Base-by-base conservation (phyloP, 2,888 invertebrate species). In the Drosophila subsilvestris region DNA sequence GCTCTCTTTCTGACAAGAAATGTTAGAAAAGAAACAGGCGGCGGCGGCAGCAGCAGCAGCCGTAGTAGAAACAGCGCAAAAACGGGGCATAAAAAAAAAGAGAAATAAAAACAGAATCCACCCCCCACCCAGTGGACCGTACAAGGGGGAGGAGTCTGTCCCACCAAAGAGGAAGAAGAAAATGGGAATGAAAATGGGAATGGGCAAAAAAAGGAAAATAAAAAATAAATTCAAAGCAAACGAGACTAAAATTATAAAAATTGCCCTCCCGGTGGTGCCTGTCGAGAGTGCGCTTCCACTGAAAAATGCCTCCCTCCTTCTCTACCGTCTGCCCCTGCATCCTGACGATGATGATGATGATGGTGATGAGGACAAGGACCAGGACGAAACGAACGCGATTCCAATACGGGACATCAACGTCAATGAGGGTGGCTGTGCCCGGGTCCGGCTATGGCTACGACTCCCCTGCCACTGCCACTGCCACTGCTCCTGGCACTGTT, bases 171-270 rank as follows among this genome's bases (percentile, higher is more conserved):
- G 61, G 61, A 61, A 45, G 68, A 60, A 48, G 60, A 71, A 43
- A 63, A 58, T 65, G 57, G 50, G 45, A 37, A 48, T 45, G 69
- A 49, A 68, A 61, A 65, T 74, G 22, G 22, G 3, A 22, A 22
- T 22, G 22, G 63, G 45, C 55, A 63, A 65, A 68, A 73, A 68
- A 53, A 58, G 68, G 63, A 74, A 85, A 85, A 85, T 83, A 76
- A 79, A 80, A 84, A 86, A 84, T 88, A 89, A 88, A 88, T 88
- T 89, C 80, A 87, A 80, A 80, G 85, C 86, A 89, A 88, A 89
- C 89, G 88, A 89, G 89, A 89, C 89, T 89, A 83, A 88, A 89
- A 89, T 89, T 89, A 88, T 89, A 87, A 89, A 89, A 88, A 88
- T 88, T 88, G 88, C 88, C 88, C 86, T 88, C 82, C 83, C 79